A percentile compares a stretch with the other conserved stretches of the same genome.
phyloP scores from a whole-genome alignment of 2,888 invertebrate genomes.

The Epistrophella euchroma region DNA sequence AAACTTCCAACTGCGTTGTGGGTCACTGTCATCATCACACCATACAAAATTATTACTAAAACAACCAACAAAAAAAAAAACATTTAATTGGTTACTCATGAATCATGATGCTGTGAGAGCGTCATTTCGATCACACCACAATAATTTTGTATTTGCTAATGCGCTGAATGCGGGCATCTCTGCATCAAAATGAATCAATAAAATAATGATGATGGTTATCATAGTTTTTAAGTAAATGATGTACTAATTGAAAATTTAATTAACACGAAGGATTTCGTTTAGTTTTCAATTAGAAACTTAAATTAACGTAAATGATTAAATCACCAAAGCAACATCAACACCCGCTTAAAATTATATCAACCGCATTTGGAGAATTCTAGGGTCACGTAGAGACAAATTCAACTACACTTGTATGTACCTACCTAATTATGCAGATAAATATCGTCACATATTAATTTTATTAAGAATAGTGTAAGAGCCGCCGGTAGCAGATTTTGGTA shows the following conservation, averaged over 20 bases:
- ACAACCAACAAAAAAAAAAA: background rate
- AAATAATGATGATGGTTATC: background rate
- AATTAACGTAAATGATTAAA: background rate
- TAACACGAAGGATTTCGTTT: slow-evolving; percentile 7
- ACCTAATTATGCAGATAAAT: too few species aligned
- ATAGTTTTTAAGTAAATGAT: background rate
- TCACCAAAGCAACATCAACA: background rate
- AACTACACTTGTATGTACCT: too few species aligned
- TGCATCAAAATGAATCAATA: slow-evolving; percentile 18
- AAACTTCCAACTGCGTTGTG: background rate
- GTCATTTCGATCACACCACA: slow-evolving; percentile 12
- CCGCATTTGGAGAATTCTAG: background rate
- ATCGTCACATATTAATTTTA: too few species aligned
- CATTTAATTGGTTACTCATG: slow-evolving; percentile 28
- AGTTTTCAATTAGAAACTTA: background rate
- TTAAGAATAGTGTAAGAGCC: too few species aligned
- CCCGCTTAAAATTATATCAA: background rate
- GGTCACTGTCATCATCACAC: slow-evolving; percentile 18
- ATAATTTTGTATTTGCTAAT: background rate
- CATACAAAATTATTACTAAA: background rate
- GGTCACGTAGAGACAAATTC: too few species aligned
- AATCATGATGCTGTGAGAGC: slow-evolving; percentile 20
- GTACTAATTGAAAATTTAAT: slow-evolving; percentile 28
- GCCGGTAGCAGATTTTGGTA: too few species aligned
- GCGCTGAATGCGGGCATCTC: slow-evolving; percentile 28